Percentiles rank a stretch among this genome's conserved stretches.
Conservation (phyloP, 2,888 invertebrate genomes). For the Eudemis profundana region DNA sequence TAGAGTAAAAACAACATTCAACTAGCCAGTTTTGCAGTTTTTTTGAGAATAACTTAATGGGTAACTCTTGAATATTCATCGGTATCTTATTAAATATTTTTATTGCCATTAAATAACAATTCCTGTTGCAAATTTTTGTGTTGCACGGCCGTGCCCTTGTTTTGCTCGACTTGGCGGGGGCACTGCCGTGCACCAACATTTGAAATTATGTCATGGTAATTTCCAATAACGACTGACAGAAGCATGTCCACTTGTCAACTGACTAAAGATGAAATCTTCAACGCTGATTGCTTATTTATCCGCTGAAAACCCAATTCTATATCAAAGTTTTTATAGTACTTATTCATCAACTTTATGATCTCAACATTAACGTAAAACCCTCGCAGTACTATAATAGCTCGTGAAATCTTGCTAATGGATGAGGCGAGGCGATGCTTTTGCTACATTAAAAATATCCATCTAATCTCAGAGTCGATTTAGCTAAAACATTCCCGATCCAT, state of each 20-base stretch:
- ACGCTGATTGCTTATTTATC: conserved; percentile 31
- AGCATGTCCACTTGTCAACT: background rate
- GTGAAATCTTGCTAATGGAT: conserved; percentile 77
- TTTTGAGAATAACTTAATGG: no score
- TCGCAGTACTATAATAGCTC: conserved; percentile 60
- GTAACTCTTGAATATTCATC: no score
- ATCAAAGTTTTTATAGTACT: conserved; percentile 37
- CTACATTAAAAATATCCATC: conserved; percentile 73
- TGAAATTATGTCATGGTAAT: no score
- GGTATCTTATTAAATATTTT: no score
- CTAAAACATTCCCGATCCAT: conserved; percentile 73
- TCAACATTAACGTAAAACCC: conserved; percentile 65
- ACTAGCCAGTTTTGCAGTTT: no score
- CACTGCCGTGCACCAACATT: no score
- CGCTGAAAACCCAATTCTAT: conserved; percentile 29
- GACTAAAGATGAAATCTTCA: background rate
- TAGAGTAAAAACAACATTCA: no score
- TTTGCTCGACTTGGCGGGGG: no score
- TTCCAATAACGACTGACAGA: no score
- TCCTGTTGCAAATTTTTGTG: no score
- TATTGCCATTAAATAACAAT: no score
- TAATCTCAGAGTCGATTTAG: conserved; percentile 75
- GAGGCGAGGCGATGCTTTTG: conserved; percentile 70
- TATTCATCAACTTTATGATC: conserved; percentile 55
- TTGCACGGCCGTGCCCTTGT: no score